Base-by-base conservation (phyloP, 2,888 invertebrate species). In the Dasysyrphus tricinctus region DNA sequence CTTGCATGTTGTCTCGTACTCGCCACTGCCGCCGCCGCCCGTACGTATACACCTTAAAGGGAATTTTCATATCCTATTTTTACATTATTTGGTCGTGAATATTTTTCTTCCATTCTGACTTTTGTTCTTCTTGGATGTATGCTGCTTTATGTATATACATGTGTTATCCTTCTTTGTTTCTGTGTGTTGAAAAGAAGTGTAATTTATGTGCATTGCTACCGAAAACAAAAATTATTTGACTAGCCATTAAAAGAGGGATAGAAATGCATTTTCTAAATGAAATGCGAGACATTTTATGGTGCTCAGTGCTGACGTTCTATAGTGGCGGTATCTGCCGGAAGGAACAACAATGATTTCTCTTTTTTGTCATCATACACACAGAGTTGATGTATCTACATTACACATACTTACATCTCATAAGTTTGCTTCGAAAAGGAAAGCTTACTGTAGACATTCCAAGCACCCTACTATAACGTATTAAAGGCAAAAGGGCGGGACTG, bases 221-320 rank as follows among this genome's bases (percentile, higher is more conserved):
- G 82, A 86, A 81, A 79, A 82, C 82, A 75, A 44, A 81, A 81
- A 81, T 81, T 85, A 85, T 85, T 85, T 85, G 77, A 86, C 85
- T 86, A 78, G 74, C 85, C 77, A 80, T 85, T 74, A 47, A 86
- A 70, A 70, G 65, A 67, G 72, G 61, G 14, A 59, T 59, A 57
- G 44, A 72, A 86, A 79, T 82, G 86, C 86, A 86, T 86, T 86
- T 75, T 74, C 67, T 80, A 56, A 80, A 69, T 81, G 86, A 86
- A 86, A 86, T 79, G 72, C 74, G 78, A 86, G 82, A 86, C 82
- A 44, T 57, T 56, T 70, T 42, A 56, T 42, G 24, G 24, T n/a
- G n/a, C 44, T 47, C n/a, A n/a, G 67, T 24, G 24, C 24, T 24
- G 24, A 24, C 3, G 24, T 24, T 59, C 69, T 47, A 67, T 80